phyloP scores from a whole-genome alignment of 2,113 vertebrate species.

The Albula goreensis region DNA sequence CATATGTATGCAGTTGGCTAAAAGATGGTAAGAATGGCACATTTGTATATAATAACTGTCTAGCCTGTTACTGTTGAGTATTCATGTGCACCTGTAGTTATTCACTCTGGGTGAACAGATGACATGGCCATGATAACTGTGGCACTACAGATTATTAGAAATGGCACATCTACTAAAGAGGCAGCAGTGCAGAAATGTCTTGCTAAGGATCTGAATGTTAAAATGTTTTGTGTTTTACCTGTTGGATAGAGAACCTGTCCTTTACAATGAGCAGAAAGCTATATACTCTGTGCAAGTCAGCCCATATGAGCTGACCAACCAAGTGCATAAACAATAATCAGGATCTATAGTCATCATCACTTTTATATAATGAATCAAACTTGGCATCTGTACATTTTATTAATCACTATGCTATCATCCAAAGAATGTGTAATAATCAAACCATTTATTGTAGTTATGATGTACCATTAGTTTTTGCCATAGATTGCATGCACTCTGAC shows the following conservation, averaged over 20 bases:
- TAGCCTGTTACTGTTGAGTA: not conserved
- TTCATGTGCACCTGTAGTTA: not conserved
- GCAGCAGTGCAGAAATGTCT: not conserved
- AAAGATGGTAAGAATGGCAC: no score
- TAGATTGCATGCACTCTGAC: slow-evolving; percentile 23
- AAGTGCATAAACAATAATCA: not conserved
- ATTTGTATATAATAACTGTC: no score
- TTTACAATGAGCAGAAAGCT: not conserved
- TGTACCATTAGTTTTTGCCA: not conserved
- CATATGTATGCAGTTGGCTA: no score
- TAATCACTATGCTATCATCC: not conserved
- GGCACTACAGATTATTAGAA: not conserved
- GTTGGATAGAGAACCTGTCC: not conserved
- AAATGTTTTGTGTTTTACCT: not conserved
- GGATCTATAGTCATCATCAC: not conserved
- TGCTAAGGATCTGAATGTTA: not conserved
- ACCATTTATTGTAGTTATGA: slow-evolving; percentile 5
- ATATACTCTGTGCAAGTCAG: not conserved
- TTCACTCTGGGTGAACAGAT: not conserved
- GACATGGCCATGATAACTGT: not conserved
- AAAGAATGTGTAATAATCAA: not conserved
- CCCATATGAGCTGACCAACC: not conserved
- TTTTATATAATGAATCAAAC: not conserved
- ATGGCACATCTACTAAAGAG: not conserved
- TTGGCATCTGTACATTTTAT: not conserved